Conservation (phyloP, 2,888 invertebrate genomes). For the Conomelus anceps region DNA sequence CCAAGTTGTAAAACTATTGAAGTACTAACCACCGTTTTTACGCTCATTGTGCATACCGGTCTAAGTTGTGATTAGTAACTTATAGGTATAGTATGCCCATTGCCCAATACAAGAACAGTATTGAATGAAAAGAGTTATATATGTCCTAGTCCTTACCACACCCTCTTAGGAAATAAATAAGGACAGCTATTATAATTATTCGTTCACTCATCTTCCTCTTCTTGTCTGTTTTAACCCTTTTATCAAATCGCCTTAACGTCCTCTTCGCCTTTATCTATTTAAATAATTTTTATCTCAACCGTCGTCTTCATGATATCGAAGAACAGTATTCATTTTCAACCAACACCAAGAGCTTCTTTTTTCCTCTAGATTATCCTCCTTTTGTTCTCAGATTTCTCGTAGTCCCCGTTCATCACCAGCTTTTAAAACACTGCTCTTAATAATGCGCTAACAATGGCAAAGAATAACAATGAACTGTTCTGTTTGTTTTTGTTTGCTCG, state of each 20-base stretch:
- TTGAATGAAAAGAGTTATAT: too few relatives aligned
- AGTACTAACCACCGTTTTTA: too few relatives aligned
- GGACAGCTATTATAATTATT: background rate
- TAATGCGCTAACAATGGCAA: background rate
- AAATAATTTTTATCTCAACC: too few relatives aligned
- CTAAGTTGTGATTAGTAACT: too few relatives aligned
- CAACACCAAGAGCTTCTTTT: background rate
- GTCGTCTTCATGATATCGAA: background rate
- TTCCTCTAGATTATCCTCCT: background rate
- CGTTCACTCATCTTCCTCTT: background rate
- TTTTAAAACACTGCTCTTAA: background rate
- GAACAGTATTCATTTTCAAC: background rate
- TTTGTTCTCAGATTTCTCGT: background rate
- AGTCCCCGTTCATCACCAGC: background rate
- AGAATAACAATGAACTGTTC: background rate
- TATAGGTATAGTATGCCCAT: too few relatives aligned
- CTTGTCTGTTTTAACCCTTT: background rate
- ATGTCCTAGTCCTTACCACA: too few relatives aligned
- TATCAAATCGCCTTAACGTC: too few relatives aligned
- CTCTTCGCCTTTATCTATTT: too few relatives aligned
- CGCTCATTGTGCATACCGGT: too few relatives aligned
- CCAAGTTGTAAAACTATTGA: too few relatives aligned
- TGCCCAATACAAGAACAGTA: too few relatives aligned
- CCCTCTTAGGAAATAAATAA: background rate
- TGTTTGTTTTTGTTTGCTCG: background rate